Percentiles rank a stretch among this genome's conserved stretches.
Conservation (phyloP, 2,797 vertebrate genomes). For the Tamandua tetradactyla region DNA sequence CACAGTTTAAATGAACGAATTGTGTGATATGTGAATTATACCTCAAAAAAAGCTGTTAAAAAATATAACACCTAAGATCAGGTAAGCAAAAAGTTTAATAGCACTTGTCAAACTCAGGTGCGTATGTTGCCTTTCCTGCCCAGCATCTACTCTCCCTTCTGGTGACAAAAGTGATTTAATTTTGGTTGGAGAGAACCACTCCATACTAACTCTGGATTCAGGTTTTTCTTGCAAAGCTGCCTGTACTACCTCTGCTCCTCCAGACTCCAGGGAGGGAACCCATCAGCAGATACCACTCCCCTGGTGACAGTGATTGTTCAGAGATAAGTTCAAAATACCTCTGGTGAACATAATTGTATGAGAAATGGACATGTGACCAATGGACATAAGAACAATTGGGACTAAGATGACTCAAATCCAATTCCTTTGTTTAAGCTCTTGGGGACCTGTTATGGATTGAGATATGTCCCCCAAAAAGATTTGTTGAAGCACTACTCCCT, state of each 20-base stretch:
- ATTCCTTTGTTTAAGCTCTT: not conserved
- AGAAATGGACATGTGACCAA: no score
- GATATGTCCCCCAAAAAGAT: no score
- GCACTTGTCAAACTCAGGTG: not conserved
- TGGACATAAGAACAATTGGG: not conserved
- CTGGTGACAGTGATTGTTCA: not conserved
- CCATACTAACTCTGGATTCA: not conserved
- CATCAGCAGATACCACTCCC: not conserved
- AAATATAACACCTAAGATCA: not conserved
- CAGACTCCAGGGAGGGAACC: not conserved
- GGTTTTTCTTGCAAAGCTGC: not conserved
- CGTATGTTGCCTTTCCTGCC: not conserved
- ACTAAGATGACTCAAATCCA: not conserved
- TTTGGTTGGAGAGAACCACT: not conserved
- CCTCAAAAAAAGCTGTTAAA: not conserved
- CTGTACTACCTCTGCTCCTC: not conserved
- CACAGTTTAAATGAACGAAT: not conserved
- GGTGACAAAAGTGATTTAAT: not conserved
- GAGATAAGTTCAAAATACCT: not conserved
- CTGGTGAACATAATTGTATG: not conserved
- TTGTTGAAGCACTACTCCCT: no score
- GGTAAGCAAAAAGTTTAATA: not conserved
- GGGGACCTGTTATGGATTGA: no score
- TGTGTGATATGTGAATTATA: not conserved
- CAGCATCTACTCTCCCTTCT: not conserved